phyloP scores from a whole-genome alignment of 1,140 invertebrate genomes.

The Panulirus ornatus region DNA sequence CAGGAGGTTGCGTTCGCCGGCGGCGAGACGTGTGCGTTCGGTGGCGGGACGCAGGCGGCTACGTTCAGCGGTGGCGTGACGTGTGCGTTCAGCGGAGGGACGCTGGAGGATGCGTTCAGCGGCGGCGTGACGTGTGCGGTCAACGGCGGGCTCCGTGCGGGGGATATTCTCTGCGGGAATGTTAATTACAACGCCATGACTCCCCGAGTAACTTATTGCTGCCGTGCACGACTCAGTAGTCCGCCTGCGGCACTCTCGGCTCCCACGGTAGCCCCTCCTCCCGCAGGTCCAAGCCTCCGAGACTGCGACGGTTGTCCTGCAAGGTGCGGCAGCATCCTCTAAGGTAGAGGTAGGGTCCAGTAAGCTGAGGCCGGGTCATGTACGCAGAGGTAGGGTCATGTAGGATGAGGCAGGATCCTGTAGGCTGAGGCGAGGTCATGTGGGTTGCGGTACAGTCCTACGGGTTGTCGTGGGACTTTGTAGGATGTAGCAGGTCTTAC shows the following conservation, averaged over 20 bases:
- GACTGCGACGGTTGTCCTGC: background rate
- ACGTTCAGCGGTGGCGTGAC: no score
- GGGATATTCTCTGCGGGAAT: conserved; percentile 59
- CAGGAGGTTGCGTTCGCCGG: conserved; percentile 22
- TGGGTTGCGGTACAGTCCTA: background rate
- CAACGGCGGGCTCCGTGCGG: conserved; percentile 23
- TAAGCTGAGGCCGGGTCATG: background rate
- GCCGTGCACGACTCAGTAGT: conserved; percentile 47
- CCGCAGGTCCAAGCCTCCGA: background rate
- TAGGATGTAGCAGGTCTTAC: no score
- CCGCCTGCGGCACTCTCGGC: conserved; percentile 17
- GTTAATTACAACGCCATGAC: conserved; percentile 67
- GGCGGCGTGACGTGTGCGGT: conserved; percentile 9
- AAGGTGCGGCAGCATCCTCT: background rate
- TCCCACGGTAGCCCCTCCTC: conserved; percentile 47
- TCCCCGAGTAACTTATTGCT: conserved; percentile 62
- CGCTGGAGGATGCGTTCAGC: background rate
- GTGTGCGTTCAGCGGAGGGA: no score
- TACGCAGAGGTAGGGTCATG: background rate
- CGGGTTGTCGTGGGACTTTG: background rate
- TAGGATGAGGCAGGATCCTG: background rate
- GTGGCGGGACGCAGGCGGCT: conserved; percentile 15
- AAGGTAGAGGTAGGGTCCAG: background rate
- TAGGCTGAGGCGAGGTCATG: background rate
- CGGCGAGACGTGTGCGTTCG: no score